Base-by-base conservation (phyloP, 2,888 invertebrate genomes). In the Acanthoscelides obtectus region DNA sequence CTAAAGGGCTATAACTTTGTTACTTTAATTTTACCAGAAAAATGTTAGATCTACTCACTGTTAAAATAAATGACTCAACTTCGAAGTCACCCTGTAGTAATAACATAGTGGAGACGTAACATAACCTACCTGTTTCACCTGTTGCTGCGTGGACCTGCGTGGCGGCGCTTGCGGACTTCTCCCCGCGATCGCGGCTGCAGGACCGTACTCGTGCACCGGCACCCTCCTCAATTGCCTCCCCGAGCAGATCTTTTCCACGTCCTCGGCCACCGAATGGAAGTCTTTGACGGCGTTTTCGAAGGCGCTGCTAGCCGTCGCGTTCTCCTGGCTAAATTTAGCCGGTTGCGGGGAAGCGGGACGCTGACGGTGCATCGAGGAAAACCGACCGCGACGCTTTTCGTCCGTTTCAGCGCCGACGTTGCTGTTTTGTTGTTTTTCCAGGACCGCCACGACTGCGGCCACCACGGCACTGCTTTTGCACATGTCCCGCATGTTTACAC, bases 361-460 rank as follows among this genome's bases (percentile, higher is more conserved):
- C 20, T 3, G 64, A 22, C 20, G 21, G 19, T 22, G 19, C 6
- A 20, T 66, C 22, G 67, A 67, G 20, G 67, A 67, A 20, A 64
- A 25, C 22, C 21, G 27, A 64, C 69, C 45, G 67, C 68, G 70
- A 63, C 67, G 72, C 22, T 66, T 66, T 45, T 45, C 45, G 17
- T 45, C 45, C 17, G 45, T 45, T 45, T 45, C 45, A 17, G 12
- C 17, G 21, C 64, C 71, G 27, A 66, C 64, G 68, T 64, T 70
- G 69, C 67, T 70, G 22, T 72, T 68, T 20, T 71, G 72, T 71
- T 86, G 85, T 76, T 84, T 83, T 80, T 87, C 87, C 74, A 87
- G 81, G 71, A 86, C 85, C 69, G 87, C 87, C 64, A 87, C 86
- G n/a, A 86, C 86, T 12, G 90, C 89, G 74, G 90, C 90, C 75